A percentile compares a stretch with the other conserved stretches of the same genome.
Evolutionary conservation across 1,140 invertebrate genomes (phyloP).

Genomic region (Apis laboriosa): DNA sequence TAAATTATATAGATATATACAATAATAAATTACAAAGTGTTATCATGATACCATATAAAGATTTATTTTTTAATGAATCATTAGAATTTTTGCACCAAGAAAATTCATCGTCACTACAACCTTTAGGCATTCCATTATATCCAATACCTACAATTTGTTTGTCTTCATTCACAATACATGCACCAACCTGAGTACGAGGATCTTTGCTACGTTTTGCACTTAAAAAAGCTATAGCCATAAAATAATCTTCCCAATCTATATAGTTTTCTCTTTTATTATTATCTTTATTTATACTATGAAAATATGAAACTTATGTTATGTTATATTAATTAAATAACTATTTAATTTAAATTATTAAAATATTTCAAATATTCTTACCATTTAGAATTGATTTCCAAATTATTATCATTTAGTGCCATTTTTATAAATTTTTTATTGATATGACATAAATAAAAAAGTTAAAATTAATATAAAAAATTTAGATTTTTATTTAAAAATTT

Average conservation of each 20-base stretch:
- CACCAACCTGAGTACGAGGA: conserved; percentile 95
- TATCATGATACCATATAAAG: conserved; percentile 87
- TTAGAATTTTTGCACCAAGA: conserved; percentile 89
- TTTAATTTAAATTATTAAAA: background rate
- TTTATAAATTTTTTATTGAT: background rate
- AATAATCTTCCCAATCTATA: conserved; percentile 91
- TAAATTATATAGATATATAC: background rate
- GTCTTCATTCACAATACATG: conserved; percentile 93
- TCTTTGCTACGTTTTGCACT: conserved; percentile 96
- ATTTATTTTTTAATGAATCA: conserved; percentile 87
- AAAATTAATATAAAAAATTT: too few relatives aligned
- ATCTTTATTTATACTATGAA: background rate
- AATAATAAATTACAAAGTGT: background rate
- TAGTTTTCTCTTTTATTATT: conserved; percentile 82
- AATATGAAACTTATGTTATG: background rate
- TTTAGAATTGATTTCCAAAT: background rate
- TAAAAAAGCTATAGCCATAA: conserved; percentile 93
- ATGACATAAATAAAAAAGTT: background rate
- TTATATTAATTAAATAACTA: too few relatives aligned
- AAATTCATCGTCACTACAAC: conserved; percentile 93
- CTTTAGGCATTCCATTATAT: conserved; percentile 97
- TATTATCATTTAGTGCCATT: background rate
- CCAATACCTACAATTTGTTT: conserved; percentile 96
- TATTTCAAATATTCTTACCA: background rate
- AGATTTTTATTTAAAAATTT: too few relatives aligned